Evolutionary conservation across 2,888 invertebrate genomes (phyloP).

Genomic region (Sarcophaga rosellei): DNA sequence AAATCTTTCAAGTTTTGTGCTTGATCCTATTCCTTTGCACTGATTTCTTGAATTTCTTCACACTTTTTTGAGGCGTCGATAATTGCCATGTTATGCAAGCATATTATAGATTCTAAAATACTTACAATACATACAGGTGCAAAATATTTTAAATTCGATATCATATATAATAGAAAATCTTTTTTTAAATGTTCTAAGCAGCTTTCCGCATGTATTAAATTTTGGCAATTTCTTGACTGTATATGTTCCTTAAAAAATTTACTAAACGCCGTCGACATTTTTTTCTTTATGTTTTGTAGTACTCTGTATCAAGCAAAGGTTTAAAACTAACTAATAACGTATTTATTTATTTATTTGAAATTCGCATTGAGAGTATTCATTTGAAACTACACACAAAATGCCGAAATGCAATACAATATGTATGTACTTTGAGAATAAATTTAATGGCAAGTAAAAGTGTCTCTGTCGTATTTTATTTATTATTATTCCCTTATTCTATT

Average conservation of each 20-base stretch:
- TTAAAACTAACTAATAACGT: conserved; percentile 26
- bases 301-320: conserved; percentile 12
- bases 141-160: conserved; percentile 73
- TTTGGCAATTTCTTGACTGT: conserved; percentile 67
- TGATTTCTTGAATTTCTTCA: background rate
- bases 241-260: conserved; percentile 71
- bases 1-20: no score
- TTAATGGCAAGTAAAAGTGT: no score
- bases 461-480: no score
- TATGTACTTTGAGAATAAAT: no score
- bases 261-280: conserved; percentile 73
- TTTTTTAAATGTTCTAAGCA: conserved; percentile 68
- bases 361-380: no score
- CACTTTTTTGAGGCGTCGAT: no score
- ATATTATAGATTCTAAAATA: background rate
- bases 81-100: no score
- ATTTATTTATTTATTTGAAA: no score
- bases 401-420: no score
- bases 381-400: no score
- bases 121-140: conserved; percentile 73
- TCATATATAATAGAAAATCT: conserved; percentile 62
- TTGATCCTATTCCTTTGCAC: no score
- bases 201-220: conserved; percentile 71
- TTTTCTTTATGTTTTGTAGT: background rate
- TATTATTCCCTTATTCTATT: no score